These are phyloP conservation scores for Sebastes hubbsi DNA, from an alignment of 2,797 vertebrate species.

Conservation along the genomic window DNA sequence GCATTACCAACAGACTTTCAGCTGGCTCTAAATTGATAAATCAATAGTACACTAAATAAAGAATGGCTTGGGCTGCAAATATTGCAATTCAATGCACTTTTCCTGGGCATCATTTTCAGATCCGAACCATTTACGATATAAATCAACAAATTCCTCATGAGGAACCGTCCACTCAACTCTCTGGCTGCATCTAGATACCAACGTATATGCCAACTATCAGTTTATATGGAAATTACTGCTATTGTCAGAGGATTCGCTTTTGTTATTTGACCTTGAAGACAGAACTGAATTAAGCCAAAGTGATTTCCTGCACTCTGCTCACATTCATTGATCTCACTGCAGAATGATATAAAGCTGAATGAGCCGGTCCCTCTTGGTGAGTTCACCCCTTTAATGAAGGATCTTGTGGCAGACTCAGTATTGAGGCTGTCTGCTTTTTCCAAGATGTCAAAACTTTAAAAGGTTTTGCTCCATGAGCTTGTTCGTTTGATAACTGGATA, in stretches of 20 bases:
- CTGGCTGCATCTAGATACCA: not conserved
- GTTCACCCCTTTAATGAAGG: slow-evolving; percentile 42
- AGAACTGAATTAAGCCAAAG: slow-evolving; percentile 37
- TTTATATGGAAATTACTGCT: slow-evolving; percentile 27
- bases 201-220: not conserved
- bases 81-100: slow-evolving; percentile 30
- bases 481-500: not conserved
- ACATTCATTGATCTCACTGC: slow-evolving; percentile 56
- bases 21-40: slow-evolving; percentile 33
- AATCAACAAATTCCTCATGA: slow-evolving; percentile 17
- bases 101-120: not conserved
- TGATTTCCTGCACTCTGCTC: slow-evolving; percentile 54
- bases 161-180: not conserved
- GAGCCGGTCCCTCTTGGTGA: slow-evolving; percentile 34
- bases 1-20: slow-evolving; percentile 34
- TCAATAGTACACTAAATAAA: slow-evolving; percentile 54
- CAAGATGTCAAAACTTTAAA: not conserved
- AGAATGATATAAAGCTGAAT: slow-evolving; percentile 64
- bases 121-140: not conserved
- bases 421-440: slow-evolving; percentile 13
- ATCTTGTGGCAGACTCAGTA: slow-evolving; percentile 21
- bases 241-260: slow-evolving; percentile 26
- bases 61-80: slow-evolving; percentile 21
- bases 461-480: not conserved
- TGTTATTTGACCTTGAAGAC: slow-evolving; percentile 21